A percentile compares a stretch with the other conserved stretches of the same genome.
Conservation (phyloP, 2,797 vertebrate genomes). For the Euthynnus affinis region DNA sequence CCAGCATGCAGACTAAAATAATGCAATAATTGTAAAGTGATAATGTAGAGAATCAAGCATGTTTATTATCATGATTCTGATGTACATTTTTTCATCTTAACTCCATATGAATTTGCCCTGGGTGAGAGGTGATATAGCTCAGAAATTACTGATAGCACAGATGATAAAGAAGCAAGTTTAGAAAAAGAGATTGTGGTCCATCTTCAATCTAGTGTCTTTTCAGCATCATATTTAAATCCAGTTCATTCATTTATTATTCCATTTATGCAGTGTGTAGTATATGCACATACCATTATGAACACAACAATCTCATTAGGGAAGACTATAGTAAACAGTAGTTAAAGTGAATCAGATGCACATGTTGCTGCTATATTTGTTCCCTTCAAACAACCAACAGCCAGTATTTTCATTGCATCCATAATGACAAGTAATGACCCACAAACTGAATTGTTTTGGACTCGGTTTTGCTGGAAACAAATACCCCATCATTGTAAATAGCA, state of each 20-base stretch:
- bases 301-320: not conserved
- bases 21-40: not conserved
- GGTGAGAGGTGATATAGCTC: too few relatives aligned
- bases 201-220: too few relatives aligned
- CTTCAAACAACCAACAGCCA: constrained; percentile 3
- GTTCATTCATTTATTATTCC: too few relatives aligned
- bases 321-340: not conserved
- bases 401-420: not conserved
- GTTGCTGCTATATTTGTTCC: not conserved
- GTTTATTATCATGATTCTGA: too few relatives aligned
- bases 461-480: constrained; percentile 14
- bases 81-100: too few relatives aligned
- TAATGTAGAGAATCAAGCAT: too few relatives aligned
- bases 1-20: not conserved
- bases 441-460: constrained; percentile 29
- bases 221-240: too few relatives aligned
- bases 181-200: not conserved
- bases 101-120: too few relatives aligned
- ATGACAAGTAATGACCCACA: constrained; percentile 9
- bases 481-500: constrained; percentile 5
- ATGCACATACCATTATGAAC: not conserved
- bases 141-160: not conserved
- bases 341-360: not conserved
- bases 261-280: not conserved
- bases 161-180: not conserved